Evolutionary conservation across 2,797 vertebrate species (phyloP), one percentile per base, ranked within the genome.

Genomic region (Cynodonichthys magdalenae): DNA sequence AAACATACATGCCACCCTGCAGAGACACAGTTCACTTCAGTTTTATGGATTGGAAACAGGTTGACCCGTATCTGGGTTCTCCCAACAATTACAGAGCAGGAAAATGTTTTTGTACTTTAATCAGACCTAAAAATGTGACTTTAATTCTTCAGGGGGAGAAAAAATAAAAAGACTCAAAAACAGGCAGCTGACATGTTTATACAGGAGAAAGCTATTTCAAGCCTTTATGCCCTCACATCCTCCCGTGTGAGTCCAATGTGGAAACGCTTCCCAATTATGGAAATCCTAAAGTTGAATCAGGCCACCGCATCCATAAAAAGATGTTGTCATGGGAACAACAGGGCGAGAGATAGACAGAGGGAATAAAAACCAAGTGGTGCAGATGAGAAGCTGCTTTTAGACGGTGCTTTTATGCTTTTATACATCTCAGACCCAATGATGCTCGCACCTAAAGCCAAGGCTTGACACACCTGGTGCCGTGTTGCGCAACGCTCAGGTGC

Each of bases 1-100:
- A 99, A 91, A 99, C 95, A 91, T 97, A 99, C 96, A 99, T 97
- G 95, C 97, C 97, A 93, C 97, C 97, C 97, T 99, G 92, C 59
- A 71, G 53, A 60, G 27, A 69, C 1, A 79, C 2, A 73, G 0
- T 39, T 24, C 24, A 24, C 24, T 2, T 24, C 24, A 24, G 7
- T 34, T 34, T 34, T 7, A 34, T 34, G 7, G 7, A 34, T 6
- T 6, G 1, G 5, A 9, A 31, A 31, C 31, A 31, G 31, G 6
- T 1, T 31, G 31, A 12, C 34, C 36, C 14, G 10, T 39, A 11
- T 14, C 2, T 31, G 24, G 3, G 24, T 2, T 39, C 31, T 51
- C 6, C 8, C 4, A 24, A 19, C 14, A 41, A 6, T 28, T 45
- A 10, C 27, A 28, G 17, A 14, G 15, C 55, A 15, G 17, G 2